Evolutionary conservation across 2,888 invertebrate genomes (phyloP).

Genomic region (Torymus aiolomorphi): DNA sequence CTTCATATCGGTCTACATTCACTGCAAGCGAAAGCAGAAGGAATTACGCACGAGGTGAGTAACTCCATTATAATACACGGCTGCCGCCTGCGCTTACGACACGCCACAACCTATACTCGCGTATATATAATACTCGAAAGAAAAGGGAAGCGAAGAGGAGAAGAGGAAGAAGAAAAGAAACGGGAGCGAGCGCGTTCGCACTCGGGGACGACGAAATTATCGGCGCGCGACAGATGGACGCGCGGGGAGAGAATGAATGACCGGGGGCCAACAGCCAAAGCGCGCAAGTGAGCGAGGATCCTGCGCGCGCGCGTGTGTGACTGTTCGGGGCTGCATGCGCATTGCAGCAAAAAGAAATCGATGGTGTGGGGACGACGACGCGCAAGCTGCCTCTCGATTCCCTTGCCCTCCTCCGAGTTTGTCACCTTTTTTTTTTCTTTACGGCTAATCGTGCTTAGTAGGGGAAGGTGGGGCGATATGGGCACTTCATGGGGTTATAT

Average conservation of each 20-base stretch:
- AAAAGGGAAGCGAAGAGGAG: background rate
- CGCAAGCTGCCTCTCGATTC: too few species aligned
- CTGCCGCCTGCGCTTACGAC: background rate
- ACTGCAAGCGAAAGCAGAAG: constrained; percentile 75
- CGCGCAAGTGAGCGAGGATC: background rate
- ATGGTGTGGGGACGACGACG: too few species aligned
- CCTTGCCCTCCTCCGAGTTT: too few species aligned
- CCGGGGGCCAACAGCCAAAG: constrained; percentile 15
- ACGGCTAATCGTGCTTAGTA: too few species aligned
- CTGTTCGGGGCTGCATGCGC: too few species aligned
- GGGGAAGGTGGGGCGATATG: too few species aligned
- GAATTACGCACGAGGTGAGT: constrained; percentile 73
- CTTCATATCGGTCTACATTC: constrained; percentile 75
- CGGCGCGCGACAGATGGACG: constrained; percentile 38
- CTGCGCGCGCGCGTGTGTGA: background rate
- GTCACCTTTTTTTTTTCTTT: too few species aligned
- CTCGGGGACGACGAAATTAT: constrained; percentile 29
- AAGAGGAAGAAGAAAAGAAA: constrained; percentile 4
- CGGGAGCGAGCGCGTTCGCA: background rate
- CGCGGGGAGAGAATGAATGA: constrained; percentile 23
- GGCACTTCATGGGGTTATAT: too few species aligned
- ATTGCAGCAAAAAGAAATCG: too few species aligned
- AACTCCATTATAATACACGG: background rate
- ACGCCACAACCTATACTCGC: too few species aligned
- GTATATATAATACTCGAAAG: constrained; percentile 12